Evolutionary conservation across 2,888 invertebrate species (phyloP), one percentile per base, ranked within the genome.

Genomic region (Oscheius sp.): DNA sequence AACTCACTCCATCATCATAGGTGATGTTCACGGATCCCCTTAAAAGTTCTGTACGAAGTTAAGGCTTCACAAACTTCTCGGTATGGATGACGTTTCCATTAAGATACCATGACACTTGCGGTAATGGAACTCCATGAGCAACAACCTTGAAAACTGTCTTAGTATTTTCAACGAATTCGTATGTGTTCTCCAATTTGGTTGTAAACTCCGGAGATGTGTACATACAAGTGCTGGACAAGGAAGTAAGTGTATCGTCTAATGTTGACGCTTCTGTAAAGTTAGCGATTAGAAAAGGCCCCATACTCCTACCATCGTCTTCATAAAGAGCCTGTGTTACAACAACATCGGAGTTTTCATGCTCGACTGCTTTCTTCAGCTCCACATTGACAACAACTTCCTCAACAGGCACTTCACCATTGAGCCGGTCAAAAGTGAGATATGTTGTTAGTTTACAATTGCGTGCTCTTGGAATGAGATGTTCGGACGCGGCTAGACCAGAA

Each of bases 121-220:
- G 86, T n/a, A 85, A 75, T 11, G 86, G 86, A 55, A 81, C 79
- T 7, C 86, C 86, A 47, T 77, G 77, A 66, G 83, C 79, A 35
- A 76, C 66, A n/a, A 79, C 77, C 48, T 79, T 79, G 77, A 82
- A 82, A 29, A 82, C 51, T n/a, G 65, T 73, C 21, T 66, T 47
- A n/a, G 75, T 65, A 35, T 62, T 68, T 29, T 77, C 74, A 37
- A 75, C 73, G 9, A 85, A 10, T 57, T 73, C 53, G 57, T 79
- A 42, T 47, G 70, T 76, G 21, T 78, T 80, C 50, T 83, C 75
- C n/a, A 80, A 59, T 3, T 47, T 65, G 2, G 76, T 76, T 2
- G 78, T 71, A 73, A 86, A 86, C 29, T 79, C 79, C 21, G 86
- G 86, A 13, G 77, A 68, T n/a, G 81, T 80, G 76, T 85, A 84